These are phyloP conservation scores for Eristalis tenax DNA, from an alignment of 2,888 invertebrate species.

Conservation along the genomic window DNA sequence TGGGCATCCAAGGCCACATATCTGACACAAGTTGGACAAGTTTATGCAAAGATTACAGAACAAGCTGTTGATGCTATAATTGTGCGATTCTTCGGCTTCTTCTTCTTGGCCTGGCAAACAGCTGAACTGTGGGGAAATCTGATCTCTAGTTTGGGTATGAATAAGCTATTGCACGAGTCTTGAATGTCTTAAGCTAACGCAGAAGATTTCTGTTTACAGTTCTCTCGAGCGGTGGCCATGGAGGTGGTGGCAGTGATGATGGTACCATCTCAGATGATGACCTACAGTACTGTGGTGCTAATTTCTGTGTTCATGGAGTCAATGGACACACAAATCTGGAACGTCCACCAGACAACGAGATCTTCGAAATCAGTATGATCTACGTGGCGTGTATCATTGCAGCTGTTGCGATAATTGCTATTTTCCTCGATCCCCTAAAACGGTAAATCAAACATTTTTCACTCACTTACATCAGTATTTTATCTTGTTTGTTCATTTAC, in stretches of 20 bases:
- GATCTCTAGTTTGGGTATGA: constrained; percentile 89
- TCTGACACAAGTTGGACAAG: constrained; percentile 95
- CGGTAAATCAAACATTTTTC: constrained; percentile 82
- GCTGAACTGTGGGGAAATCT: constrained; percentile 98
- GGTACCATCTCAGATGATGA: constrained; percentile 81
- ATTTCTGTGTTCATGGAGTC: constrained; percentile 89
- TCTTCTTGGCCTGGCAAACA: constrained; percentile 98
- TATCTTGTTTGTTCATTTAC: constrained; percentile 66
- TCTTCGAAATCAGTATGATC: constrained; percentile 93
- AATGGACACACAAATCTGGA: constrained; percentile 89
- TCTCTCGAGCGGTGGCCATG: constrained; percentile 89
- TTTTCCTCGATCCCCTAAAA: constrained; percentile 94
- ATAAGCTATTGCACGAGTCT: neutral
- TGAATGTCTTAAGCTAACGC: constrained; percentile 4
- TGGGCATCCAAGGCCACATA: constrained; percentile 99
- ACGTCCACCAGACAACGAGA: constrained; percentile 91
- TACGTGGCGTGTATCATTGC: constrained; percentile 93
- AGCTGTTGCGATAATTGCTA: constrained; percentile 92
- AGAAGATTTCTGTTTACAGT: constrained; percentile 78
- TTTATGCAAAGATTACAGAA: constrained; percentile 93
- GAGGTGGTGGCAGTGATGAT: constrained; percentile 81
- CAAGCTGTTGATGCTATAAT: constrained; percentile 95
- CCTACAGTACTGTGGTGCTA: constrained; percentile 88
- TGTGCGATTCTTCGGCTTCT: constrained; percentile 98
- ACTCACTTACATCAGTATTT: neutral